These are phyloP conservation scores for Mesembrinibis cayennensis DNA, from an alignment of 2,113 vertebrate genomes.

Conservation along the genomic window DNA sequence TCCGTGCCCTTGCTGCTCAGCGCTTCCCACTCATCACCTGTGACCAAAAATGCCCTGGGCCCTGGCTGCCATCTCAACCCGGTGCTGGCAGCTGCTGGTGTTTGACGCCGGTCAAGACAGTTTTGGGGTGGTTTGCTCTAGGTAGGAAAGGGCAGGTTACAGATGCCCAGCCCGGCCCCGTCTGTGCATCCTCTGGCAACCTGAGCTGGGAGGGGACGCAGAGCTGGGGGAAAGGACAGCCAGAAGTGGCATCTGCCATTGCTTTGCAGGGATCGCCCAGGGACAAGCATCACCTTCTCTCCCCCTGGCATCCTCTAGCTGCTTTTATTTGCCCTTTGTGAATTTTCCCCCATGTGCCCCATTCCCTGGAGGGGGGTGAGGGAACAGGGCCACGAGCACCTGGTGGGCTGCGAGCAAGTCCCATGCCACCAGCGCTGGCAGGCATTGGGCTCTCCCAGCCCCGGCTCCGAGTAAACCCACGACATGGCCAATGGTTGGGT, in stretches of 20 bases:
- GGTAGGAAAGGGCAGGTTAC: background rate
- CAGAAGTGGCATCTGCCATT: background rate
- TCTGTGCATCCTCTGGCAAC: background rate
- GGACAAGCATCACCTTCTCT: background rate
- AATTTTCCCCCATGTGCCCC: background rate
- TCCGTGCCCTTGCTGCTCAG: background rate
- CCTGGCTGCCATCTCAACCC: background rate
- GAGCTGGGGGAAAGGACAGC: background rate
- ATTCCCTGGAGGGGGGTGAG: background rate
- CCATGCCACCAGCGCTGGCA: background rate
- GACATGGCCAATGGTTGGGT: background rate
- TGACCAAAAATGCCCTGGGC: background rate
- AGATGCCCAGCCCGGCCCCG: rapidly evolving
- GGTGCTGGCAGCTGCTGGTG: background rate
- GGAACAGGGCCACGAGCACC: rapidly evolving
- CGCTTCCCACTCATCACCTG: rapidly evolving
- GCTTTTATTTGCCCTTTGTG: background rate
- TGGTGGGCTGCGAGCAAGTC: background rate
- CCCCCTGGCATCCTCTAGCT: background rate
- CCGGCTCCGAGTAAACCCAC: background rate
- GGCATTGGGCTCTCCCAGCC: rapidly evolving
- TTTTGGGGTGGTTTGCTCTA: background rate
- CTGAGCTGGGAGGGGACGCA: background rate
- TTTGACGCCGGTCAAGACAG: background rate
- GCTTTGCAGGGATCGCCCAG: background rate